These are phyloP conservation scores for Eulemur coronatus DNA, from an alignment of 2,797 vertebrate genomes.

Conservation along the genomic window DNA sequence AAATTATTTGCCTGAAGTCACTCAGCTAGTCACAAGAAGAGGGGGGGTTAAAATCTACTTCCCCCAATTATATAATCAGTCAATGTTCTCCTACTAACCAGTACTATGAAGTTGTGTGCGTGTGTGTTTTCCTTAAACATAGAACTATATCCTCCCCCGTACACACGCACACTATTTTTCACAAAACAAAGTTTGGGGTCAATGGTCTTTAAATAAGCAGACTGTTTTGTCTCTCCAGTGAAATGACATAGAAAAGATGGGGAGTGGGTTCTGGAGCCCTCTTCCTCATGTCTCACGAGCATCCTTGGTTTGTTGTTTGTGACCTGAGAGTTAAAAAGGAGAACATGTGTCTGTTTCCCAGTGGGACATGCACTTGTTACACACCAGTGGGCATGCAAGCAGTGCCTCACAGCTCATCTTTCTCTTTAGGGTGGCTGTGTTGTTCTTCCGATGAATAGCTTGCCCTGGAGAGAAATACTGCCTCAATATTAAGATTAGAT, in stretches of 20 bases:
- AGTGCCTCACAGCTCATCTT: not conserved
- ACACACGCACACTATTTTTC: not conserved
- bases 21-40: not conserved
- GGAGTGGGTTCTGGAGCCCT: not conserved
- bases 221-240: not conserved
- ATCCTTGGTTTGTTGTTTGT: not conserved
- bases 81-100: not conserved
- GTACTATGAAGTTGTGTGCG: not conserved
- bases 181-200: not conserved
- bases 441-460: constrained; percentile 44
- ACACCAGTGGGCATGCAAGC: not conserved
- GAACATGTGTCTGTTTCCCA: not conserved
- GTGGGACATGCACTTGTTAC: not conserved
- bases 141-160: not conserved
- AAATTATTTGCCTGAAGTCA: not conserved
- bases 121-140: not conserved
- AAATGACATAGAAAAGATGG: not conserved
- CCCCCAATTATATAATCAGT: not conserved
- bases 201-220: not conserved
- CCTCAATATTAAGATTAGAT: constrained; percentile 57
- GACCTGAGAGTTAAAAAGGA: not conserved
- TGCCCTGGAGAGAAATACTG: constrained; percentile 47
- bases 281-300: not conserved
- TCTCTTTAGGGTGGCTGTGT: constrained; percentile 39
- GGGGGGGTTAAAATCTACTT: not conserved